Evolutionary conservation across 2,888 invertebrate genomes (phyloP).

Genomic region (Meghimatium bilineatum): DNA sequence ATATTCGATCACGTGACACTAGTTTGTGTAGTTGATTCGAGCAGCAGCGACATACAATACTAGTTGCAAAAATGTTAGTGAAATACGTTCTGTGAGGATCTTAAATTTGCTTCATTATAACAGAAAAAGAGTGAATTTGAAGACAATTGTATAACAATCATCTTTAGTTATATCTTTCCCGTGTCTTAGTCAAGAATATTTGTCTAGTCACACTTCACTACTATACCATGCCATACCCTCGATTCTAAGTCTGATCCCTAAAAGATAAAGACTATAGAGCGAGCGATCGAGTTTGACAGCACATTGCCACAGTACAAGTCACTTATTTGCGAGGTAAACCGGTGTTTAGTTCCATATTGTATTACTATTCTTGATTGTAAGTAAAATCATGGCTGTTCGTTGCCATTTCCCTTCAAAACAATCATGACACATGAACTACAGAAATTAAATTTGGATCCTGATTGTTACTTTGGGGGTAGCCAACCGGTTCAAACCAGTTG

Average conservation of each 20-base stretch:
- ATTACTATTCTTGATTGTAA: background rate
- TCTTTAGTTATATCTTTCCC: slow-evolving; percentile 34
- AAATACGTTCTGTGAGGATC: slow-evolving; percentile 39
- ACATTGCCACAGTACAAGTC: background rate
- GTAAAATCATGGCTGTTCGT: background rate
- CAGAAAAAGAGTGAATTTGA: slow-evolving; percentile 21
- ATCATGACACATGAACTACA: background rate
- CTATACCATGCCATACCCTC: background rate
- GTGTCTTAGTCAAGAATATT: slow-evolving; percentile 26
- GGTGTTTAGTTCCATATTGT: slow-evolving; percentile 28
- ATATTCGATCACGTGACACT: background rate
- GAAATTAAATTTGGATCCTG: background rate
- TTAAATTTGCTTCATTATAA: slow-evolving; percentile 25
- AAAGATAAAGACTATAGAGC: too few species aligned
- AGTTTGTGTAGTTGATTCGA: too few species aligned
- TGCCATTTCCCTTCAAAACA: background rate
- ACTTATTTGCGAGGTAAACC: slow-evolving; percentile 24
- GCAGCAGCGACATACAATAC: background rate
- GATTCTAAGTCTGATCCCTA: background rate
- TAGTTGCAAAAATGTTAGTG: background rate
- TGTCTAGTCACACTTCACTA: slow-evolving; percentile 11
- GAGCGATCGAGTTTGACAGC: background rate
- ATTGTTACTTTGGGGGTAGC: background rate
- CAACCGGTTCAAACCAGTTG: background rate
- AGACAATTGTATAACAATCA: slow-evolving; percentile 1